Evolutionary conservation across 2,797 vertebrate species (phyloP), one percentile per base, ranked within the genome.

Genomic region (Enteromius thamalakanensis): DNA sequence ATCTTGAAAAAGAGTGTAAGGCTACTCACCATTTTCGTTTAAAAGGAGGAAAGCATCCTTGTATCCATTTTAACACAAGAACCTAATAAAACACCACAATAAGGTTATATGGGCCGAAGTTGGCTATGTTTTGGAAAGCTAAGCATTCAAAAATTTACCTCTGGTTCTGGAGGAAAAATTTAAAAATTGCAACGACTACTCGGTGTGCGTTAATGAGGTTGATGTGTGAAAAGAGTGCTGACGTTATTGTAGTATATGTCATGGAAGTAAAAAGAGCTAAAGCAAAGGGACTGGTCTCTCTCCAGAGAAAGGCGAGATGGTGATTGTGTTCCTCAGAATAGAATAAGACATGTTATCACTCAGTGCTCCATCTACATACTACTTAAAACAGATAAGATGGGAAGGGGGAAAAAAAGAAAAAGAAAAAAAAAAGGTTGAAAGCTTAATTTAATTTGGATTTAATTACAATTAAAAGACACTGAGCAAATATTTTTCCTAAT

Each of bases 51-150:
- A 90, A 2, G 97, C 91, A 2, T 98, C 97, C 82, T 90, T 87
- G 89, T 97, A 98, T 80, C 97, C 97, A 6, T 92, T 95, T 82
- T 95, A 90, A 90, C 96, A 98, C 79, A 97, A 96, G 89, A 26
- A 90, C 93, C 97, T 97, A 92, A 92, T 1, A 9, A 83, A 67
- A 23, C 1, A 21, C 15, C 64, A 17, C 3, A 32, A 15, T 15
- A 60, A 45, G 12, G 4, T 53, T 9, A 17, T n/a, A 14, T 23
- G 26, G 4, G 21, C 2, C 15, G 19, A 12, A 1, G 4, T 21
- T 11, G 40, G 10, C 8, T 42, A 15, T 12, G 19, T 34, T 23
- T 49, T 29, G 64, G 45, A 64, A 17, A 51, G 65, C 37, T 1
- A 40, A 23, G 6, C 6, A 21, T 58, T 45, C 0, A 62, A 45